Percentiles rank a stretch among this genome's conserved stretches.
Evolutionary conservation across 2,113 vertebrate genomes (phyloP).

Genomic region (Etheostoma cragini): DNA sequence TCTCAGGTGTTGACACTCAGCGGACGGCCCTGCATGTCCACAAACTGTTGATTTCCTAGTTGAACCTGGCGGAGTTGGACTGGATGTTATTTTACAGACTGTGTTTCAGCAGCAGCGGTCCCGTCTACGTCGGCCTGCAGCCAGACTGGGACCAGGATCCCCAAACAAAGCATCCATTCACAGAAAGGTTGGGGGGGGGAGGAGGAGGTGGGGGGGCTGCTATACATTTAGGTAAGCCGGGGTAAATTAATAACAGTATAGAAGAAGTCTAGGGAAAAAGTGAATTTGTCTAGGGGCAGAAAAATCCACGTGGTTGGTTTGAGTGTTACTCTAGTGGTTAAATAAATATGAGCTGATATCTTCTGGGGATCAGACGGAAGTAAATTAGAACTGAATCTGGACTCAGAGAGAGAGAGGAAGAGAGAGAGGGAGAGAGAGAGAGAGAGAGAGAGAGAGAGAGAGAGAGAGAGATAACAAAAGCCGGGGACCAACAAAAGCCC

Average conservation of each 20-base stretch:
- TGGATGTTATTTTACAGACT: slow-evolving; percentile 58
- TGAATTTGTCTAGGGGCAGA: neutral
- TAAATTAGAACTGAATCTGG: slow-evolving; percentile 36
- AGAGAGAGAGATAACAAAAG: slow-evolving; percentile 69
- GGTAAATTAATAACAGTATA: slow-evolving; percentile 42
- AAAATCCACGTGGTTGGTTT: neutral
- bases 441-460: slow-evolving; percentile 33
- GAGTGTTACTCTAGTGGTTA: neutral
- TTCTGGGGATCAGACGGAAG: slow-evolving; percentile 25
- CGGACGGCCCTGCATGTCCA: neutral
- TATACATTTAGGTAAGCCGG: slow-evolving; percentile 58
- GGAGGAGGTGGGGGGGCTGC: neutral
- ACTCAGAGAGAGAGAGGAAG: slow-evolving; percentile 23
- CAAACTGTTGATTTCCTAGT: neutral
- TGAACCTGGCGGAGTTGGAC: neutral
- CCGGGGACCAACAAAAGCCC: slow-evolving; percentile 76
- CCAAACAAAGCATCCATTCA: slow-evolving; percentile 75
- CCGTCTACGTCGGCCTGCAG: slow-evolving; percentile 26
- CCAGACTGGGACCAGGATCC: slow-evolving; percentile 67
- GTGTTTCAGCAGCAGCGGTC: slow-evolving; percentile 48
- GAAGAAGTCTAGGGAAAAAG: neutral
- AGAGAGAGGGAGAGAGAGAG: slow-evolving; percentile 19
- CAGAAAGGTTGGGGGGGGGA: neutral
- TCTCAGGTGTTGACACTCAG: neutral
- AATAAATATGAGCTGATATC: neutral